phyloP scores from a whole-genome alignment of 2,888 invertebrate species.

The Anarsia innoxiella region DNA sequence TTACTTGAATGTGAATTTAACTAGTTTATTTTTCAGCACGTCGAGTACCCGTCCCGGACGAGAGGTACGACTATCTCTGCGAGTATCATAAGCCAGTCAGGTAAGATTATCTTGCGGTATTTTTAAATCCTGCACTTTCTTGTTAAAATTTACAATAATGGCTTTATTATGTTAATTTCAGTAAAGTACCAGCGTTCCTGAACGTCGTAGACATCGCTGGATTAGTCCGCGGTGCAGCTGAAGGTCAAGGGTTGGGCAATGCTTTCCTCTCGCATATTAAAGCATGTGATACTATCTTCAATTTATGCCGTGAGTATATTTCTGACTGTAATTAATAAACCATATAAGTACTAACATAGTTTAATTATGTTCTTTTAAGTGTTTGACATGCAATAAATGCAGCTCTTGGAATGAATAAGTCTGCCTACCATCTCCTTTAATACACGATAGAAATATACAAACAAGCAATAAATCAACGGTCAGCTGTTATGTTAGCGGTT shows the following conservation, averaged over 20 bases:
- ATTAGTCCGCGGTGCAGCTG: conserved; percentile 97
- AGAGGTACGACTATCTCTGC: conserved; percentile 93
- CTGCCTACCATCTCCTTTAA: too few relatives aligned
- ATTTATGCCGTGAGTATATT: conserved; percentile 92
- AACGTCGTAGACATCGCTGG: conserved; percentile 99
- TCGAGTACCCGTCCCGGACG: conserved; percentile 98
- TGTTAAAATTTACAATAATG: too few relatives aligned
- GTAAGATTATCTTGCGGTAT: too few relatives aligned
- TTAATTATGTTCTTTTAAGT: too few relatives aligned
- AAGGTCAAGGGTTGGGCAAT: conserved; percentile 98
- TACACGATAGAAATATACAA: too few relatives aligned
- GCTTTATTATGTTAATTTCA: too few relatives aligned
- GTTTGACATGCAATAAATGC: too few relatives aligned
- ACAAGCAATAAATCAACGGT: too few relatives aligned
- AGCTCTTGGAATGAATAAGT: too few relatives aligned
- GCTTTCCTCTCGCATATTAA: conserved; percentile 98
- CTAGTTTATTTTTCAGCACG: conserved; percentile 75
- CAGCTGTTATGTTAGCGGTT: too few relatives aligned
- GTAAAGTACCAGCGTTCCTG: conserved; percentile 98
- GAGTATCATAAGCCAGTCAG: conserved; percentile 96
- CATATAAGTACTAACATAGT: background rate
- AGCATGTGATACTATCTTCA: conserved; percentile 98
- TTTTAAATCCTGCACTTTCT: too few relatives aligned
- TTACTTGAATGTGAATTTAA: too few relatives aligned
- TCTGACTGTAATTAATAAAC: background rate